Evolutionary conservation across 2,888 invertebrate genomes (phyloP).

Genomic region (Zhuqinia jingwanae): DNA sequence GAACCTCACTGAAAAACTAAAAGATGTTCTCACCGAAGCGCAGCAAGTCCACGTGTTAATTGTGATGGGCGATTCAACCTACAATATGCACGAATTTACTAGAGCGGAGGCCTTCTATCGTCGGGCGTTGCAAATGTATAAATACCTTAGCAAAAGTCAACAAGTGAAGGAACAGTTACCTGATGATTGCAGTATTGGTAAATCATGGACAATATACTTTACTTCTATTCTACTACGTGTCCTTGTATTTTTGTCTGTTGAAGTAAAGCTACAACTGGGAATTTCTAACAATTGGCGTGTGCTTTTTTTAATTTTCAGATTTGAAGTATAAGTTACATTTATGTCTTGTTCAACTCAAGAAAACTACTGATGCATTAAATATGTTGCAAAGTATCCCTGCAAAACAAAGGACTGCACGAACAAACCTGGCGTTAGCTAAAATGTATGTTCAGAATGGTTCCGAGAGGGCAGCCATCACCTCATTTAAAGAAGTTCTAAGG

Average conservation of each 20-base stretch:
- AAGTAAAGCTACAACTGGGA: no score
- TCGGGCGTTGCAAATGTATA: constrained; percentile 85
- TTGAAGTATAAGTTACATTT: constrained; percentile 88
- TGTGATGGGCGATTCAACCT: constrained; percentile 87
- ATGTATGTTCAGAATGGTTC: constrained; percentile 87
- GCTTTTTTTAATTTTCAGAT: constrained; percentile 81
- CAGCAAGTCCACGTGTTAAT: constrained; percentile 87
- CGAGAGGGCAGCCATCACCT: constrained; percentile 87
- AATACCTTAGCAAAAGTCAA: constrained; percentile 82
- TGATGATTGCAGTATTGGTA: constrained; percentile 82
- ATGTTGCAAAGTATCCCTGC: constrained; percentile 84
- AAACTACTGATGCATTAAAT: constrained; percentile 84
- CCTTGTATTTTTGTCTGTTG: no score
- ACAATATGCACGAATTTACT: constrained; percentile 85
- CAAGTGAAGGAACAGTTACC: constrained; percentile 83
- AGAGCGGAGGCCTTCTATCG: constrained; percentile 87
- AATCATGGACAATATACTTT: no score
- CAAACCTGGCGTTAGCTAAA: constrained; percentile 89
- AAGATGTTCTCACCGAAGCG: constrained; percentile 84
- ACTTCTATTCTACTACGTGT: no score
- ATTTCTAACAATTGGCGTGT: not conserved
- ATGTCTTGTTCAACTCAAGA: constrained; percentile 86
- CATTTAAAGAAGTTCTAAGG: constrained; percentile 90
- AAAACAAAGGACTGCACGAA: constrained; percentile 86
- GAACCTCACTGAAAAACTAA: constrained; percentile 86